These are phyloP conservation scores for Agrenia bidenticulata DNA, from an alignment of 2,888 invertebrate species.

Conservation along the genomic window DNA sequence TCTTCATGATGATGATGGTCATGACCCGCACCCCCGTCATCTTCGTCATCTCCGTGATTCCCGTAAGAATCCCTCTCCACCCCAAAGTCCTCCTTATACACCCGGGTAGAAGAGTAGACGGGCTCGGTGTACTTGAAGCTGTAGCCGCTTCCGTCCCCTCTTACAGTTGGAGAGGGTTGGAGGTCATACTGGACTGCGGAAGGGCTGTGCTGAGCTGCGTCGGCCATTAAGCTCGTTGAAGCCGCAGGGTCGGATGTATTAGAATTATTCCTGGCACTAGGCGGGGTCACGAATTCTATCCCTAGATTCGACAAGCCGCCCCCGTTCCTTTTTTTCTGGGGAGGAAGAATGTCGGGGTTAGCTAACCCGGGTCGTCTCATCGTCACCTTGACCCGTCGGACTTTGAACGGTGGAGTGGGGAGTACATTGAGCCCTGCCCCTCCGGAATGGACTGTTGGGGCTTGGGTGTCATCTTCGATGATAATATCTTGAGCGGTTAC, in stretches of 20 bases:
- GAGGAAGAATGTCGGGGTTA: background rate
- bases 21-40: conserved; percentile 5
- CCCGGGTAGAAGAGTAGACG: conserved; percentile 30
- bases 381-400: conserved; percentile 35
- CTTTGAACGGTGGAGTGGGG: conserved; percentile 36
- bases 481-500: background rate
- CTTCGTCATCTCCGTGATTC: conserved; percentile 17
- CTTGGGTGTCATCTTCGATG: conserved; percentile 18
- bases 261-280: background rate
- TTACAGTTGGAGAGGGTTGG: conserved; percentile 14
- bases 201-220: background rate
- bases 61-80: conserved; percentile 30
- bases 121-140: conserved; percentile 29
- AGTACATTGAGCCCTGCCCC: conserved; percentile 19
- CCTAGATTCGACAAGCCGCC: background rate
- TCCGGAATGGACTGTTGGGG: conserved; percentile 3
- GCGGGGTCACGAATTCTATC: background rate
- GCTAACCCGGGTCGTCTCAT: conserved; percentile 6
- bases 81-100: conserved; percentile 41
- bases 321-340: no score
- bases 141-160: conserved; percentile 3
- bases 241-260: background rate
- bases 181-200: conserved; percentile 7
- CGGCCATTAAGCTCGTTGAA: background rate
- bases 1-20: conserved; percentile 6